Evolutionary conservation across 1,140 invertebrate genomes (phyloP), one percentile per base, ranked within the genome.

Genomic region (Drosophila elegans): DNA sequence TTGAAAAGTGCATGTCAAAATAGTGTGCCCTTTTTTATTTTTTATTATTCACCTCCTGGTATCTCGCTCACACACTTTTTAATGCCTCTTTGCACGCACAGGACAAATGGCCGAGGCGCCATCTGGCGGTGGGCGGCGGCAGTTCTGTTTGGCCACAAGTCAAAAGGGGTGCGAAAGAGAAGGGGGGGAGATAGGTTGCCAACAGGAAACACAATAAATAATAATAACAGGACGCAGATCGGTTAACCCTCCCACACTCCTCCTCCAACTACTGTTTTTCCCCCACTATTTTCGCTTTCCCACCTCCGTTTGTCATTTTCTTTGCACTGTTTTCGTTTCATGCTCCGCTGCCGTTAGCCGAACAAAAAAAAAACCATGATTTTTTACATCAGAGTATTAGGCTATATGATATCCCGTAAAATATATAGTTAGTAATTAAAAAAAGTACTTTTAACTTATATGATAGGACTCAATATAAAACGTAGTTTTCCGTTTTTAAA

Each of bases 261-360:
- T 2, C 36, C 44, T 16, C 36, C 29, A 39, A 55, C 73, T 71
- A 54, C 32, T 41, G 32, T 34, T 42, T 41, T 10, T 39, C 36
- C 49, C 29, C 38, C 5, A 2, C 6, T 27, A 6, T 21, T n/a
- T 51, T n/a, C 6, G 27, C 25, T 48, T 13, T 48, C 27, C 71
- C 16, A 46, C 21, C 42, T 39, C 11, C 12, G 32, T 59, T 46
- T 74, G 34, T 75, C 77, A 84, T 76, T 84, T 84, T 49, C 66
- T 62, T 41, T 13, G 51, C 51, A 41, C 57, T 42, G 46, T 67
- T 78, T 86, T 69, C 41, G 74, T 80, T 88, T 88, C 80, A 88
- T 77, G 84, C 75, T 69, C 72, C 71, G 56, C 59, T 89, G 83
- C 54, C 27, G 52, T 78, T 78, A 57, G 49, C 36, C 45, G 21